A percentile compares a stretch with the other conserved stretches of the same genome.
phyloP scores from a whole-genome alignment of 1,140 invertebrate genomes.

The Trypoxylus dichotomus region DNA sequence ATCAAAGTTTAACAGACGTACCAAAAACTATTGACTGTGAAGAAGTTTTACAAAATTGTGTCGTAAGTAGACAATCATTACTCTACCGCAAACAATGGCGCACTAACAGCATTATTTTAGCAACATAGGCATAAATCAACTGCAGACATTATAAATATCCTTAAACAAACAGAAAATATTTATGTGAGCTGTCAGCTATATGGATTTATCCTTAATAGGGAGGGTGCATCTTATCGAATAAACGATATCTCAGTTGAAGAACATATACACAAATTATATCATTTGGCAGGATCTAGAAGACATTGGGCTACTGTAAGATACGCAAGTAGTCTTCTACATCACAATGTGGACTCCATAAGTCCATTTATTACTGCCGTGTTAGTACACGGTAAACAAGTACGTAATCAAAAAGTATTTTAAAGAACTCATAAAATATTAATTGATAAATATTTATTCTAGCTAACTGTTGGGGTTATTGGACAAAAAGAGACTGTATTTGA shows the following conservation, averaged over 20 bases:
- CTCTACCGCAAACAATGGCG: not conserved
- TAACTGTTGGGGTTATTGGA: slow-evolving; percentile 93
- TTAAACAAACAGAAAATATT: slow-evolving; percentile 71
- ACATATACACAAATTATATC: slow-evolving; percentile 78
- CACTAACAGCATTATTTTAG: slow-evolving; percentile 38
- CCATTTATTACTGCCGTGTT: slow-evolving; percentile 96
- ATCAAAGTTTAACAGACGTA: slow-evolving; percentile 95
- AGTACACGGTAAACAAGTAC: slow-evolving; percentile 94
- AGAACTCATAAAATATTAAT: not conserved
- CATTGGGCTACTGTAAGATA: slow-evolving; percentile 95
- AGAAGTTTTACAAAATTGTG: slow-evolving; percentile 65
- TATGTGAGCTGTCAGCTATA: slow-evolving; percentile 82
- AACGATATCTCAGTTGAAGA: slow-evolving; percentile 67
- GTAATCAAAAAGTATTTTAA: not conserved
- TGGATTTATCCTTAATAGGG: slow-evolving; percentile 79
- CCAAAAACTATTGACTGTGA: slow-evolving; percentile 77
- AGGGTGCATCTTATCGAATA: slow-evolving; percentile 76
- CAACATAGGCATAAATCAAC: slow-evolving; percentile 64
- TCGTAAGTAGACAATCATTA: too few relatives aligned
- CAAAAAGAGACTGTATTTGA: slow-evolving; percentile 94
- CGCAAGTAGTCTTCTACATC: slow-evolving; percentile 87
- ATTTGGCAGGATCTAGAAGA: slow-evolving; percentile 81
- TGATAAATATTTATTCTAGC: slow-evolving; percentile 59
- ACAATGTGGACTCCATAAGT: slow-evolving; percentile 96
- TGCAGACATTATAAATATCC: slow-evolving; percentile 72